Percentiles rank a stretch among this genome's conserved stretches.
phyloP scores from a whole-genome alignment of 23 tunicate species.

The Styela plicata region DNA sequence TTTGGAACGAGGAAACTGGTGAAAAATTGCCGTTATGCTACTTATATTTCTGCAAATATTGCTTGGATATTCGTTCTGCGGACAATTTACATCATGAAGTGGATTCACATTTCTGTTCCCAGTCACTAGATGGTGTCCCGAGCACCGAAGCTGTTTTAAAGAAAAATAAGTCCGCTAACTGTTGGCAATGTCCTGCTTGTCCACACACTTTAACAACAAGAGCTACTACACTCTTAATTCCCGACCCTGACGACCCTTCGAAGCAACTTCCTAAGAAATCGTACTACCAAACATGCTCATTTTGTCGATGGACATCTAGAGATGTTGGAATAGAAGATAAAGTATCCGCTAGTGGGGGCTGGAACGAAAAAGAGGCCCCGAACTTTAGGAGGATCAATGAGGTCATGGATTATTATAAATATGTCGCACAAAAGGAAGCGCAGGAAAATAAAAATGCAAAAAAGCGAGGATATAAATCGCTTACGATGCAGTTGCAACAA shows the following conservation, averaged over 20 bases:
- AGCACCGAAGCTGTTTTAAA: conserved; percentile 67
- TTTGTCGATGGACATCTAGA: conserved; percentile 79
- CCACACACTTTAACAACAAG: conserved; percentile 39
- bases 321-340: conserved; percentile 79
- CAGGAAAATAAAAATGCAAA: conserved; percentile 20
- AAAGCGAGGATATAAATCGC: conserved; percentile 36
- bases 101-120: conserved; percentile 87
- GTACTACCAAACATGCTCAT: conserved; percentile 66
- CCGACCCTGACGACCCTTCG: conserved; percentile 48
- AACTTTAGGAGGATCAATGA: conserved; percentile 30
- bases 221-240: conserved; percentile 39
- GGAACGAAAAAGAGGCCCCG: conserved; percentile 60
- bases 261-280: conserved; percentile 48
- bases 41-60: conserved; percentile 81
- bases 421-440: conserved; percentile 42
- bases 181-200: conserved; percentile 89
- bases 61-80: conserved; percentile 48
- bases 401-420: conserved; percentile 54
- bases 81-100: conserved; percentile 72
- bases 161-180: conserved; percentile 70
- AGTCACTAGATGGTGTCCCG: conserved; percentile 62
- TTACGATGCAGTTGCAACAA: conserved; percentile 32
- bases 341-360: conserved; percentile 50
- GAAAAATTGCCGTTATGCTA: conserved; percentile 44
- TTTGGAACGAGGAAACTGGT: conserved; percentile 35